A percentile compares a stretch with the other conserved stretches of the same genome.
phyloP scores from a whole-genome alignment of 2,113 vertebrate genomes.

The Reinhardtius hippoglossoides region DNA sequence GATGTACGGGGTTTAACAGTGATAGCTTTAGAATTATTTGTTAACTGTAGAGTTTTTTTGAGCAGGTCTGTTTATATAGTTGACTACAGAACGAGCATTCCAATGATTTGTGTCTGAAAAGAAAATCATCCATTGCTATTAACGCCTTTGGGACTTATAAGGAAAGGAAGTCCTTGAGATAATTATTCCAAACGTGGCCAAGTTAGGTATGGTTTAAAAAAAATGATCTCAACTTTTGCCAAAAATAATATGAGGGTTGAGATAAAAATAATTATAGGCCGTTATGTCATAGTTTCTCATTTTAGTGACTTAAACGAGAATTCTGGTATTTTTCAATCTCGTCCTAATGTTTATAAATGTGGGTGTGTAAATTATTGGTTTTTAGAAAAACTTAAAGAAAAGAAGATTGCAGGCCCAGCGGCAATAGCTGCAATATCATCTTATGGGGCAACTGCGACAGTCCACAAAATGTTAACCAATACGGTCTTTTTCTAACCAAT shows the following conservation, averaged over 20 bases:
- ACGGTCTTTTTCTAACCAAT: no score
- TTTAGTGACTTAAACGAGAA: neutral
- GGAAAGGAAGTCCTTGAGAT: slow-evolving; percentile 1
- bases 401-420: neutral
- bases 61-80: slow-evolving; percentile 11
- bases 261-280: neutral
- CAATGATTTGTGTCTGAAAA: slow-evolving; percentile 16
- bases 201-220: neutral
- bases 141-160: slow-evolving; percentile 1
- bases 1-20: slow-evolving; percentile 23
- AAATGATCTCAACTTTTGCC: slow-evolving; percentile 34
- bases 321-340: neutral
- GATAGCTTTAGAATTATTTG: slow-evolving; percentile 37
- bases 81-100: slow-evolving; percentile 27
- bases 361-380: neutral
- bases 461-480: no score
- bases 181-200: neutral
- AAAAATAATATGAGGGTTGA: slow-evolving; percentile 25
- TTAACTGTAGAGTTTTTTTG: slow-evolving; percentile 20
- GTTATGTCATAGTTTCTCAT: neutral
- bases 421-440: neutral
- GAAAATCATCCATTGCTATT: slow-evolving; percentile 4
- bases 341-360: neutral
- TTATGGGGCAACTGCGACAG: no score
- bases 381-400: neutral